Percentiles rank a stretch among this genome's conserved stretches.
phyloP scores from a whole-genome alignment of 2,888 invertebrate genomes.

The Polydrusus cervinus region DNA sequence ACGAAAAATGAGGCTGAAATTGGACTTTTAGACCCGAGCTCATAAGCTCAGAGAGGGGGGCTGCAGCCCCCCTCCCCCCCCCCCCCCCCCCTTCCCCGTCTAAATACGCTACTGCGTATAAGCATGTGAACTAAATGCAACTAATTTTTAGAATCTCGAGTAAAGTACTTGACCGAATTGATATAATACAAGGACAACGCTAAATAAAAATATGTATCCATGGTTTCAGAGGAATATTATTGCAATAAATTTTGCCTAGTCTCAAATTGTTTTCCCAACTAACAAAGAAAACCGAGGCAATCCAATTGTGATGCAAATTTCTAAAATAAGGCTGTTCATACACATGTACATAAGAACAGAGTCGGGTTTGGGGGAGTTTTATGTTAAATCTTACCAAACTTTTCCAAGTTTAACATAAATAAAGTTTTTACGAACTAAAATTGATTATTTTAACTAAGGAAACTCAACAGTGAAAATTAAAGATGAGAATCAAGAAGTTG shows the following conservation, averaged over 20 bases:
- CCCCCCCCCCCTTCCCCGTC: no score
- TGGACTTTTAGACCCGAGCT: no score
- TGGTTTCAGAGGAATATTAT: slow-evolving; percentile 16
- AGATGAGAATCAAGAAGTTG: no score
- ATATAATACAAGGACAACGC: background rate
- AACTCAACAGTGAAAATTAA: no score
- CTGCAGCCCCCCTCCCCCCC: no score
- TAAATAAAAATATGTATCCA: slow-evolving; percentile 19
- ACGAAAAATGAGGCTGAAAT: no score
- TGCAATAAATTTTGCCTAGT: slow-evolving; percentile 48
- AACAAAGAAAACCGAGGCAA: slow-evolving; percentile 53
- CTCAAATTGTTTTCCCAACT: slow-evolving; percentile 51
- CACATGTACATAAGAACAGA: slow-evolving; percentile 41
- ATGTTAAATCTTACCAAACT: background rate
- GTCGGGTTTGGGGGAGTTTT: background rate
- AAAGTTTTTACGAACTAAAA: no score
- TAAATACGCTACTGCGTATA: no score
- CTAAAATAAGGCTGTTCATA: slow-evolving; percentile 53
- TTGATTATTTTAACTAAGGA: no score
- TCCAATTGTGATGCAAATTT: slow-evolving; percentile 54
- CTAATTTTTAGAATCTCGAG: background rate
- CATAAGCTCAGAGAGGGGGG: no score
- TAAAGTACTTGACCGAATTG: background rate
- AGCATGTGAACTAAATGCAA: no score
- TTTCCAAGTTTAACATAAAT: background rate